Base-by-base conservation (phyloP, 2,888 invertebrate genomes). In the Drosophila siamana region DNA sequence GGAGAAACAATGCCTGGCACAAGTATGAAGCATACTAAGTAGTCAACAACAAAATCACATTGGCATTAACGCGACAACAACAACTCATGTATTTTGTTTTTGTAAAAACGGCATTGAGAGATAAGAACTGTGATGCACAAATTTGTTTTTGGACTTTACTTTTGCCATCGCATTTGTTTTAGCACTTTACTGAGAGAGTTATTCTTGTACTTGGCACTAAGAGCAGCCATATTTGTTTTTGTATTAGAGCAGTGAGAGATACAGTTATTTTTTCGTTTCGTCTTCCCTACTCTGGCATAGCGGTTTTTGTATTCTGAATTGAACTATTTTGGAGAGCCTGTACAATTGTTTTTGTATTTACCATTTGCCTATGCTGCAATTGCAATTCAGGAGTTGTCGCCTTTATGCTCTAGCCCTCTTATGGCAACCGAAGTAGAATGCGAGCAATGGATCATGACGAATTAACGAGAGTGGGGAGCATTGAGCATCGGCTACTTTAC, bases 401-500 rank as follows among this genome's bases (percentile, higher is more conserved):
- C 19, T 19, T 19, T 2, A 19, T 19, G 19, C 28, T 11, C 9
- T 28, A 28, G 0, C 9, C 28, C 28, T 11, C 28, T 9, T 9
- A 26, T 4, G 19, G 19, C 19, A 19, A n/a, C n/a, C n/a, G n/a
- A 26, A 26, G 26, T 26, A 26, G 7, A 4, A 6, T 11, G 33
- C 11, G 28, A 36, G 36, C 15, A 38, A 38, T 38, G 15, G 15
- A 38, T 13, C 36, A 38, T 43, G 30, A 44, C 30, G 28, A 54
- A 30, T 41, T 41, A 22, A 43, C 22, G 19, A 0, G 41, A 28
- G 4, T 43, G 16, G 9, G 6, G 0, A 38, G 38, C 6, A 24
- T 7, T 7, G 19, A 41, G 52, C 30, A 41, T 41, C 8, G 28
- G 52, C 52, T 28, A 54, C 52, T 54, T 43, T 41, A 54, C 52